Base-by-base conservation (phyloP, 2,113 vertebrate genomes). In the Patagioenas fasciata region DNA sequence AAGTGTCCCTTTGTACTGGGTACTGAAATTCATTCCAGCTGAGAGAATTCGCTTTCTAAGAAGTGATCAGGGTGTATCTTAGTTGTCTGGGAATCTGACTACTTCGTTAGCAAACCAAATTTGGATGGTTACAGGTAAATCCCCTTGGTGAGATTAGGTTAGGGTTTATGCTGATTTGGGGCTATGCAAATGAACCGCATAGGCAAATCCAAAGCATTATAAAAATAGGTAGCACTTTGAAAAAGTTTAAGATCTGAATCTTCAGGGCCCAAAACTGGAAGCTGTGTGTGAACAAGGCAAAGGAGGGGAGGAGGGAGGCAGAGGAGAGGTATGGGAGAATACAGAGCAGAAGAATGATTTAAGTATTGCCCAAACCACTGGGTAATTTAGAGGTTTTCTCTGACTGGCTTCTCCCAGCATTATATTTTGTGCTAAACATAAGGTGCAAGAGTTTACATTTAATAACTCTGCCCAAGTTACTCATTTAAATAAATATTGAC, bases 31-130 rank as follows among this genome's bases (percentile, higher is more conserved):
- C 64, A 62, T 69, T 91, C 36, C 53, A 81, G 29, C 25, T 66
- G 90, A 93, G 70, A 94, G 40, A 92, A 85, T 51, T 91, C 4
- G 24, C 95, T 93, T 95, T 97, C 95, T 90, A 96, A 96, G 91
- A 95, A 95, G 89, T 13, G 36, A 93, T 93, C 53, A 86, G 78
- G 71, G 93, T 89, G 23, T 67, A 94, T 69, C 70, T 70, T 60
- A 74, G 71, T 86, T 91, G 91, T 91, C 88, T 96, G 96, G 93
- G 96, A 97, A 94, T 95, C 89, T 0, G 6, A 89, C 91, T 85
- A 5, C 80, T 91, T 92, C 74, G 95, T 97, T 96, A 95, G 74
- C 91, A 97, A 97, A 91, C 29, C 93, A 97, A 96, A 97, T 95
- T 85, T 1, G 0, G 56, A 54, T 93, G 71, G 54, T 93, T 95